Conservation (phyloP, 2,113 vertebrate species). For the Boulengeromyrus knoepffleri region DNA sequence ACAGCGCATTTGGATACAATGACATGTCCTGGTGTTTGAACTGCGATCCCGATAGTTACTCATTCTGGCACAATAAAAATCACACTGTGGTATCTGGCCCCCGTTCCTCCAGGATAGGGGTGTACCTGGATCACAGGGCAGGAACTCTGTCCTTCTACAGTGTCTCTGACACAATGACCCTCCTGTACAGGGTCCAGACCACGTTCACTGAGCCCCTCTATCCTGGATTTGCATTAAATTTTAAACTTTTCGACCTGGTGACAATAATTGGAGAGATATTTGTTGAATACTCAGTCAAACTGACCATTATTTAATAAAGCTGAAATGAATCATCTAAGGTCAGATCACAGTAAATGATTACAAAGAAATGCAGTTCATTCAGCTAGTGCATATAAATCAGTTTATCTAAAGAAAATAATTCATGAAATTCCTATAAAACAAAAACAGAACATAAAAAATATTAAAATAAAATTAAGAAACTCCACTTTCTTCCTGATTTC, state of each 20-base stretch:
- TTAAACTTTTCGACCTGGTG: too few species aligned
- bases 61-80: not conserved
- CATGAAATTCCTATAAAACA: too few species aligned
- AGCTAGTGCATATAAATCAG: too few species aligned
- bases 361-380: not conserved
- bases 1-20: not conserved
- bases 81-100: not conserved
- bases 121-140: not conserved
- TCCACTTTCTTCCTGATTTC: not conserved
- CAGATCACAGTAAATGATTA: not conserved
- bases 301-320: not conserved
- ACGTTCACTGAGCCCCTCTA: constrained; percentile 29
- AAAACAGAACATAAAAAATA: too few species aligned
- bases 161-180: constrained; percentile 15
- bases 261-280: too few species aligned
- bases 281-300: not conserved
- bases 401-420: too few species aligned
- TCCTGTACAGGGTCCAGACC: constrained; percentile 24
- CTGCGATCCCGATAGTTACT: not conserved
- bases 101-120: not conserved
- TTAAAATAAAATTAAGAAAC: not conserved
- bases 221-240: constrained; percentile 23
- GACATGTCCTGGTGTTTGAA: not conserved
- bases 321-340: not conserved
- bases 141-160: not conserved